These are phyloP conservation scores for Ancistrus triradiatus DNA, from an alignment of 2,113 vertebrate species.

Conservation along the genomic window DNA sequence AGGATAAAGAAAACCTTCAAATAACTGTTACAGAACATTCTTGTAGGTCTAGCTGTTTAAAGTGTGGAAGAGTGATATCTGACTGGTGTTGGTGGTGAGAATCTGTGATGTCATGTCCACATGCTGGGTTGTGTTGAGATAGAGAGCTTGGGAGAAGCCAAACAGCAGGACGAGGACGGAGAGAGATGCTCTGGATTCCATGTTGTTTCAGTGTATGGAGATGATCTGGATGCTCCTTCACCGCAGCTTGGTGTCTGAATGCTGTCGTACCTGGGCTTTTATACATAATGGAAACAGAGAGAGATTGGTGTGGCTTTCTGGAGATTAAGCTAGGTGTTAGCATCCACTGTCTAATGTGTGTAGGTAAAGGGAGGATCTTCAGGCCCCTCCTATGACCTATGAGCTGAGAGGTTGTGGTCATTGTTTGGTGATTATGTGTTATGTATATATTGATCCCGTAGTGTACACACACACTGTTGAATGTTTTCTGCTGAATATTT, in stretches of 20 bases:
- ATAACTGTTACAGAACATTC: too few species aligned
- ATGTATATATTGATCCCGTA: too few species aligned
- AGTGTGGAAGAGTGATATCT: not conserved
- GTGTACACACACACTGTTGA: too few species aligned
- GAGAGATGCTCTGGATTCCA: conserved; percentile 37
- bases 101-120: conserved; percentile 36
- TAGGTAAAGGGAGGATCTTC: conserved; percentile 10
- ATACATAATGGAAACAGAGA: not conserved
- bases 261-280: not conserved
- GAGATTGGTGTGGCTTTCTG: conserved; percentile 23
- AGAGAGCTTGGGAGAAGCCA: conserved; percentile 24
- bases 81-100: conserved; percentile 40
- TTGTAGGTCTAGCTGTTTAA: too few species aligned
- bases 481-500: too few species aligned
- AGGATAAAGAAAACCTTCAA: not conserved
- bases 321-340: not conserved
- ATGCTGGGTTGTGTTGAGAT: not conserved
- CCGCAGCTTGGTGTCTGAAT: conserved; percentile 6
- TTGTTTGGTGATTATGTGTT: too few species aligned
- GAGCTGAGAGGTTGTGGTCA: too few species aligned
- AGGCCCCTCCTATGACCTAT: not conserved
- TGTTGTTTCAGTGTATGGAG: conserved; percentile 36
- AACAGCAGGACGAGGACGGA: conserved; percentile 36
- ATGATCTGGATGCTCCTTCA: conserved; percentile 30
- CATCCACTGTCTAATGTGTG: conserved; percentile 18